Evolutionary conservation across 2,888 invertebrate species (phyloP), one percentile per base, ranked within the genome.

Genomic region (Ichneumoninae sp.): DNA sequence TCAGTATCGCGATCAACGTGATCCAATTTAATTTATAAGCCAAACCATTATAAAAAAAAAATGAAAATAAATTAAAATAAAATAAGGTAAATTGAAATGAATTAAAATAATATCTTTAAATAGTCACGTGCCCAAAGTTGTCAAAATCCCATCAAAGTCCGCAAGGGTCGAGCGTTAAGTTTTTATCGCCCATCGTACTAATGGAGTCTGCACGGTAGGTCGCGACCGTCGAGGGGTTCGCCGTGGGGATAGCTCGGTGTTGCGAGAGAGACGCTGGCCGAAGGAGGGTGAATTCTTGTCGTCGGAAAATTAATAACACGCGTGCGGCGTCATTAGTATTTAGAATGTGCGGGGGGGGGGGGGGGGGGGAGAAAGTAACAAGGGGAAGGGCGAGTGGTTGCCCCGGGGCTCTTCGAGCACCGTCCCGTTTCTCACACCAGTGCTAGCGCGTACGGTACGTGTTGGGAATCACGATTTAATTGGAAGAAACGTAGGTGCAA

Each of bases 311-410:
- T 74, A 78, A 81, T 75, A 65, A 84, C 47, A 70, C 69, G 74
- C 40, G 40, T 47, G 26, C 70, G 30, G 26, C 75, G 50, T 79
- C 78, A 79, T 85, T 85, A 85, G 78, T 79, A 85, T 82, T 85
- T 79, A 66, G 30, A 79, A 85, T 75, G 40, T 75, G 81, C 22
- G 40, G 40, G 8, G 40, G 47, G 44, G 4, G 10, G 54, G 60
- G 0, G 10, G n/a, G n/a, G n/a, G n/a, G n/a, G n/a, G n/a, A n/a
- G n/a, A 52, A 66, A 66, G 40, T 40, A 40, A 8, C 8, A 1
- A 8, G 40, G 10, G 78, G 78, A 78, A 81, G 81, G 78, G 79
- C 81, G 81, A 85, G 84, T 70, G 74, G 70, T 75, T 71, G 73
- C 33, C 22, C 26, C 63, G 54, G 74, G 50, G 13, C 8, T 44